A percentile compares a stretch with the other conserved stretches of the same genome.
These are phyloP conservation scores for Bilobella aurantiaca DNA, from an alignment of 1,140 invertebrate species.

Conservation along the genomic window DNA sequence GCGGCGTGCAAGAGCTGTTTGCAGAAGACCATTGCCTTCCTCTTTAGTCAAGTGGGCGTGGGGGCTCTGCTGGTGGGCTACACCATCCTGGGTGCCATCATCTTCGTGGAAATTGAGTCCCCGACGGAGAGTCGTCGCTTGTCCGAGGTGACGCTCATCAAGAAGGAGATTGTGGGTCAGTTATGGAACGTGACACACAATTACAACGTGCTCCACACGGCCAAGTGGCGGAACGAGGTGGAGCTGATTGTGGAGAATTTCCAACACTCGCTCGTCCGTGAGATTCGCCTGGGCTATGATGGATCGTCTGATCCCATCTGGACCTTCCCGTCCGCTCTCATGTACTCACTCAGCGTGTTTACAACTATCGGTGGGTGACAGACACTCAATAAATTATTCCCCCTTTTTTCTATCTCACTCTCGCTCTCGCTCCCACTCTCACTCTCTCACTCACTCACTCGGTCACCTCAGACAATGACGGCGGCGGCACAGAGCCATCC, in stretches of 20 bases:
- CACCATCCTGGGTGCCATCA: conserved; percentile 51
- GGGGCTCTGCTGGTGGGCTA: conserved; percentile 50
- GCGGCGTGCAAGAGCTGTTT: too few relatives aligned
- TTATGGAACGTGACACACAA: conserved; percentile 44
- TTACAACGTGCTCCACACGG: conserved; percentile 44
- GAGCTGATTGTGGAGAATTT: conserved; percentile 42
- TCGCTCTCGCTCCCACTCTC: too few relatives aligned
- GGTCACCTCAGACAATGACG: background rate
- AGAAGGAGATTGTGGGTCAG: conserved; percentile 30
- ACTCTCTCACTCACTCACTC: background rate
- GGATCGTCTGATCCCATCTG: conserved; percentile 41
- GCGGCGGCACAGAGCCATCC: too few relatives aligned
- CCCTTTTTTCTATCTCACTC: background rate
- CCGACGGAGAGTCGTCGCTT: conserved; percentile 40
- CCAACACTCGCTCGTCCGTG: conserved; percentile 42
- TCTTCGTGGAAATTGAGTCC: conserved; percentile 48
- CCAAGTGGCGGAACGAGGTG: conserved; percentile 44
- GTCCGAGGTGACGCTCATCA: conserved; percentile 36
- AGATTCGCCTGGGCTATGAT: conserved; percentile 43
- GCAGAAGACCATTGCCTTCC: conserved; percentile 43
- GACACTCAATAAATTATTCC: background rate
- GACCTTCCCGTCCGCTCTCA: conserved; percentile 47
- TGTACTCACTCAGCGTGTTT: conserved; percentile 53
- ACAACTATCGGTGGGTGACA: conserved; percentile 48
- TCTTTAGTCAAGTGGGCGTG: conserved; percentile 50